phyloP scores from a whole-genome alignment of 2,113 vertebrate genomes.

The Entosphenus tridentatus region DNA sequence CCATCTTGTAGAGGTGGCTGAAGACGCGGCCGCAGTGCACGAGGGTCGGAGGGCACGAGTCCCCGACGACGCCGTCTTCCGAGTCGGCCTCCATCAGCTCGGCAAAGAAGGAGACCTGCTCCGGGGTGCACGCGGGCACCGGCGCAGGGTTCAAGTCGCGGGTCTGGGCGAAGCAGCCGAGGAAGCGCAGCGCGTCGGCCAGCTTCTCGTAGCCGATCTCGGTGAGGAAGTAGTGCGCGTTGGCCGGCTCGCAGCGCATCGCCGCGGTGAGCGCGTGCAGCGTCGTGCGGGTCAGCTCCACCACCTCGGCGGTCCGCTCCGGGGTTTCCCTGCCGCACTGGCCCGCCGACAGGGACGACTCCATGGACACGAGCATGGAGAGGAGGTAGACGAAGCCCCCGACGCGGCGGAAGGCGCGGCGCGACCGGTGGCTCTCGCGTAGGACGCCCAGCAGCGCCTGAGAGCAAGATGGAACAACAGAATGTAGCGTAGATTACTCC shows the following conservation, averaged over 20 bases:
- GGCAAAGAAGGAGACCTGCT: background rate
- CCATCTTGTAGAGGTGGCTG: constrained; percentile 89
- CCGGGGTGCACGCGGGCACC: constrained; percentile 54
- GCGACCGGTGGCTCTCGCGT: constrained; percentile 76
- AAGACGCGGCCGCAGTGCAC: constrained; percentile 90
- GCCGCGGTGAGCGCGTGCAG: constrained; percentile 81
- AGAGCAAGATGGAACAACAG: background rate
- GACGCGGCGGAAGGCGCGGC: constrained; percentile 84
- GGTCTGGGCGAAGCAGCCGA: constrained; percentile 79
- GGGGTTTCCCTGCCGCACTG: constrained; percentile 16
- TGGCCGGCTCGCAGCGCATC: constrained; percentile 94
- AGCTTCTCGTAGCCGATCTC: constrained; percentile 98
- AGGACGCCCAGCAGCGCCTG: constrained; percentile 62
- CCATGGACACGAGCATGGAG: constrained; percentile 83
- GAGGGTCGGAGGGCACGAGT: constrained; percentile 56
- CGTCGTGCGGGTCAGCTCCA: constrained; percentile 71
- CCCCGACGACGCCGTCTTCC: constrained; percentile 29
- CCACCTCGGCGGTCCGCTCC: constrained; percentile 71
- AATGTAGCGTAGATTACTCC: background rate
- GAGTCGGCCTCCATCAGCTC: background rate
- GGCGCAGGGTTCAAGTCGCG: constrained; percentile 53
- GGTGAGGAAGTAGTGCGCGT: constrained; percentile 84
- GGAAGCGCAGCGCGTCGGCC: constrained; percentile 72
- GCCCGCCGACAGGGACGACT: constrained; percentile 49
- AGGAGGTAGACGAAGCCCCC: constrained; percentile 92